A percentile compares a stretch with the other conserved stretches of the same genome.
These are phyloP conservation scores for Blennius ocellaris DNA, from an alignment of 2,113 vertebrate genomes.

Conservation along the genomic window DNA sequence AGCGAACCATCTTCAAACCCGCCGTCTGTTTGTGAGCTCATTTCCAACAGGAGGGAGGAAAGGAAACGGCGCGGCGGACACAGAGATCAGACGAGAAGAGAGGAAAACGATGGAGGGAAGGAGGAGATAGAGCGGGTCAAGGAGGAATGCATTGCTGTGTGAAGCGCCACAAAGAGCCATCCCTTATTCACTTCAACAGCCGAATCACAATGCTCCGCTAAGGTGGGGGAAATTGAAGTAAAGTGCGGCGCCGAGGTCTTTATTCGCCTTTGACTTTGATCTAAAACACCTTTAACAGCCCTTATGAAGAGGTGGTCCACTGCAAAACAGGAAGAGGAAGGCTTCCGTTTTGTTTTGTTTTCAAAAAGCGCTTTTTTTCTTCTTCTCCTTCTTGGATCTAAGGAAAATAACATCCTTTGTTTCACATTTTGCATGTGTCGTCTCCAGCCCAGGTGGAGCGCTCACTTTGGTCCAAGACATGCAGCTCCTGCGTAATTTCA, in stretches of 20 bases:
- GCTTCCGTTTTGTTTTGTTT: neutral
- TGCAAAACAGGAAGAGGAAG: no score
- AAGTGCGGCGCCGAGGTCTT: slow-evolving; percentile 67
- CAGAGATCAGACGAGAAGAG: neutral
- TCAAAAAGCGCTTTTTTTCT: slow-evolving; percentile 16
- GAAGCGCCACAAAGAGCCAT: slow-evolving; percentile 60
- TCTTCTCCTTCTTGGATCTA: slow-evolving; percentile 4
- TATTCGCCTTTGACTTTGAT: slow-evolving; percentile 74
- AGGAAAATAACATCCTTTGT: slow-evolving; percentile 46
- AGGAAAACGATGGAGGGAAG: slow-evolving; percentile 1
- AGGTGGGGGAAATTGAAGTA: slow-evolving; percentile 65
- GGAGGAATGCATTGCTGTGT: slow-evolving; percentile 48
- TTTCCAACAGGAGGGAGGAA: slow-evolving; percentile 42
- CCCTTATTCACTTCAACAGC: slow-evolving; percentile 62
- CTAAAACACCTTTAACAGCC: slow-evolving; percentile 71
- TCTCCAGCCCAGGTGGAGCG: slow-evolving; percentile 1
- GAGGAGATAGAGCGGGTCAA: slow-evolving; percentile 44
- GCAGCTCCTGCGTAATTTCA: neutral
- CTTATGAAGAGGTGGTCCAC: slow-evolving; percentile 40
- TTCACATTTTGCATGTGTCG: slow-evolving; percentile 27
- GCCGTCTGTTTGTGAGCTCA: slow-evolving; percentile 8
- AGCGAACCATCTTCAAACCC: slow-evolving; percentile 2
- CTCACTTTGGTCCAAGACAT: neutral
- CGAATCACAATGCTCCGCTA: slow-evolving; percentile 55
- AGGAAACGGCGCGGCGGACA: slow-evolving; percentile 20